Base-by-base conservation (phyloP, 2,888 invertebrate genomes). In the Heliconius erato region DNA sequence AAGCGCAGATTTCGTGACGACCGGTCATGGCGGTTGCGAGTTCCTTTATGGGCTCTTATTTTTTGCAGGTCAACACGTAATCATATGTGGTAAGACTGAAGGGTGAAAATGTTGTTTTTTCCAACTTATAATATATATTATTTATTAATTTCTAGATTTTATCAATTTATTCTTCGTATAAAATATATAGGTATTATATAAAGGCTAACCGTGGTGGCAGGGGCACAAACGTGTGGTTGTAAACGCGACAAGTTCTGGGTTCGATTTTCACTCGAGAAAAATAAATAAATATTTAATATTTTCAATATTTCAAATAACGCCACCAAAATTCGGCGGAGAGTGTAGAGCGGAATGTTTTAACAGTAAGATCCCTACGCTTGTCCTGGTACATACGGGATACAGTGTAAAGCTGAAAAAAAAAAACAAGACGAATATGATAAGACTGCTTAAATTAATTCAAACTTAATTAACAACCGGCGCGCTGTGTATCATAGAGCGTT, bases 1-100 rank as follows among this genome's bases (percentile, higher is more conserved):
- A 89, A 90, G 90, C 91, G 87, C 91, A 93, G 93, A 93, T 95
- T 93, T 93, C 95, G 95, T 95, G 95, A 93, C 93, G 91, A 87
- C 86, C 88, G 88, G 91, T 92, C 91, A 92, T 94, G 94, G 86
- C 87, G 90, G 89, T 86, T 87, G 89, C 87, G 87, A 86, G 93
- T 93, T 94, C 92, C 92, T 94, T 85, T 85, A 86, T 85, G 85
- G 74, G 86, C 86, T 84, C 91, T 90, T 92, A 91, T 90, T 93
- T 93, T 94, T 94, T 93, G 90, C 89, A 86, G 85, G 85, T 86
- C 84, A 79, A 89, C 91, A 92, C 89, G 91, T 92, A 89, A 92
- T 88, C 63, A 63, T 78, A 71, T 72, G n/a, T 32, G 12, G 28
- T 65, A 19, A 78, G 9, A 4, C 49, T 72, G 19, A 78, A 78